These are phyloP conservation scores for Aspidoscelis tigris DNA, from an alignment of 2,113 vertebrate species.

Conservation along the genomic window DNA sequence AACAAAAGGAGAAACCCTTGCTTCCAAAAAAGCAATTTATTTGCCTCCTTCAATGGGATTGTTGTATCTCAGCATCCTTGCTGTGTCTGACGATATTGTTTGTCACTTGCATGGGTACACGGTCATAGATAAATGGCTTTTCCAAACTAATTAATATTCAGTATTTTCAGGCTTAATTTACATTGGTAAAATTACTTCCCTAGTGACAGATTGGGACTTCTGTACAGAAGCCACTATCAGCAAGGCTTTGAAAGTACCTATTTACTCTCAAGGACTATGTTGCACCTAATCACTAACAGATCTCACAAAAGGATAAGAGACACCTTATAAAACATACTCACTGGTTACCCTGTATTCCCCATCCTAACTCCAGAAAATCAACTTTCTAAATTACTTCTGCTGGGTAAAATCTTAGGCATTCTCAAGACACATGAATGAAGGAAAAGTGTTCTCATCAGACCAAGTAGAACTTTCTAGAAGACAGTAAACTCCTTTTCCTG, in stretches of 20 bases:
- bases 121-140: not conserved
- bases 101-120: not conserved
- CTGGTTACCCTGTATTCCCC: not conserved
- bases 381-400: not conserved
- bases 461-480: not conserved
- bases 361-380: not conserved
- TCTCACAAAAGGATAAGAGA: constrained; percentile 14
- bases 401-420: not conserved
- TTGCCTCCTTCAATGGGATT: constrained; percentile 12
- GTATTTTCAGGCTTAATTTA: not conserved
- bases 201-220: not conserved
- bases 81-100: constrained; percentile 10
- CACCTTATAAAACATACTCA: not conserved
- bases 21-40: constrained; percentile 30
- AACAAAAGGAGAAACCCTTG: constrained; percentile 10
- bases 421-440: not conserved
- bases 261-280: not conserved
- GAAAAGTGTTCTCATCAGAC: not conserved
- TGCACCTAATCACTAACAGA: constrained; percentile 6
- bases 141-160: constrained; percentile 7
- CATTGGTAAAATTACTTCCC: constrained; percentile 31
- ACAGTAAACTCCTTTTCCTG: not conserved
- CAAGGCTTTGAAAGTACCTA: not conserved
- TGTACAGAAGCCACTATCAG: constrained; percentile 20
- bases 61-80: not conserved